phyloP scores from a whole-genome alignment of 2,113 vertebrate species.

The Hypomesus transpacificus region DNA sequence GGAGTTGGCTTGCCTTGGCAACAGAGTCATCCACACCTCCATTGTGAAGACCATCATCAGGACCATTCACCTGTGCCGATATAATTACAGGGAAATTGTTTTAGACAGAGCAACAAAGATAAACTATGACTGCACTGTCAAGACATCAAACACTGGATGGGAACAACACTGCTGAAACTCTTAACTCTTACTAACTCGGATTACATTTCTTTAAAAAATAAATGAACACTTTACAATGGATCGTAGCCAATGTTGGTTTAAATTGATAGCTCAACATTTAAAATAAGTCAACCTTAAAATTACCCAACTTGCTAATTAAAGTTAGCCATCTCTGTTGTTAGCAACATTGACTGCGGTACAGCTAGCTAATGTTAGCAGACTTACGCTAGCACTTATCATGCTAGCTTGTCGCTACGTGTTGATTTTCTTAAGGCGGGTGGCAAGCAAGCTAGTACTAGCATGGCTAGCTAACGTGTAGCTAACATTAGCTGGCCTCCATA shows the following conservation, averaged over 20 bases:
- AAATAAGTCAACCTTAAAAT: too few species aligned
- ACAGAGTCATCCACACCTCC: constrained; percentile 77
- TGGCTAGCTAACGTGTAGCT: background rate
- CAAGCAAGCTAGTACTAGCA: background rate
- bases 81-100: constrained; percentile 2
- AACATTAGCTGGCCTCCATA: background rate
- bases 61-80: constrained; percentile 76
- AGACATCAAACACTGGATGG: background rate
- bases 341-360: background rate
- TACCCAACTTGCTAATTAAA: background rate
- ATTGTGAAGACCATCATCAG: constrained; percentile 83
- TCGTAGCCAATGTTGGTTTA: too few species aligned
- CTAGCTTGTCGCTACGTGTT: background rate
- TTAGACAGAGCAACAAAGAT: background rate
- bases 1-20: constrained; percentile 83
- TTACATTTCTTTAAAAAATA: too few species aligned
- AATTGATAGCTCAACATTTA: too few species aligned
- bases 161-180: too few species aligned
- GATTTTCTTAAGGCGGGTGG: background rate
- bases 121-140: background rate
- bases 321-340: constrained; percentile 7
- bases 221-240: too few species aligned
- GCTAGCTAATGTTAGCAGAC: background rate
- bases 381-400: background rate
- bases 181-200: too few species aligned